Base-by-base conservation (phyloP, 2,113 vertebrate species). In the Zingel zingel region DNA sequence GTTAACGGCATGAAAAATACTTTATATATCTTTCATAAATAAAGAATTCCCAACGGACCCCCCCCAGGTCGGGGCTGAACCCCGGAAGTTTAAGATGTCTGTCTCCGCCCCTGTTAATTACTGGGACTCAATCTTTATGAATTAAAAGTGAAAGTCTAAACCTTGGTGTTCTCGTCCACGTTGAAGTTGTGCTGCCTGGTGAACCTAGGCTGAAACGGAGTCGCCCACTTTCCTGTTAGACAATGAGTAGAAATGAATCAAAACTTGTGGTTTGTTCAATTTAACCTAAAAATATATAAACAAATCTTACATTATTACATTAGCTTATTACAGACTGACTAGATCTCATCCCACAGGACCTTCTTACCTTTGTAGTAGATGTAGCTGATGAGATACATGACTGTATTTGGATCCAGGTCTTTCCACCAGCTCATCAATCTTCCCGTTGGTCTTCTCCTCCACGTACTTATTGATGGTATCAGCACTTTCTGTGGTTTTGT, bases 361-460 rank as follows among this genome's bases (percentile, higher is more conserved):
- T 61, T 74, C 30, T 88, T 91, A 96, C 95, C 94, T 92, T 95
- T 95, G 67, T 91, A 95, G 88, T 96, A 95, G 70, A 95, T 92
- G 83, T 93, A 95, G 57, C 91, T 94, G 72, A 93, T 53, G 39
- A 96, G 94, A 80, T 91, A 91, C 94, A 95, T 94, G 65, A 93
- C 15, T 3, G 90, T 94, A 21, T 0, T 25, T 14, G 68, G 15
- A 59, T 91, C 82, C 81, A 94, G 43, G 14, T n/a, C n/a, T 13
- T 3, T 90, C 45, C 1, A 95, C 88, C 61, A 96, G 86, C 21
- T 92, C 82, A 18, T 71, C 59, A 3, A 95, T 93, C 90, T 95
- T 95, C 18, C 93, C 91, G 0, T 86, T 84, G 5, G 95, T 96
- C 82, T 94, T 92, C 47, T 89, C 82, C 4, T n/a, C 13, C 6